Evolutionary conservation across 2,113 vertebrate species (phyloP).

Genomic region (Genyomyrus donnyi): DNA sequence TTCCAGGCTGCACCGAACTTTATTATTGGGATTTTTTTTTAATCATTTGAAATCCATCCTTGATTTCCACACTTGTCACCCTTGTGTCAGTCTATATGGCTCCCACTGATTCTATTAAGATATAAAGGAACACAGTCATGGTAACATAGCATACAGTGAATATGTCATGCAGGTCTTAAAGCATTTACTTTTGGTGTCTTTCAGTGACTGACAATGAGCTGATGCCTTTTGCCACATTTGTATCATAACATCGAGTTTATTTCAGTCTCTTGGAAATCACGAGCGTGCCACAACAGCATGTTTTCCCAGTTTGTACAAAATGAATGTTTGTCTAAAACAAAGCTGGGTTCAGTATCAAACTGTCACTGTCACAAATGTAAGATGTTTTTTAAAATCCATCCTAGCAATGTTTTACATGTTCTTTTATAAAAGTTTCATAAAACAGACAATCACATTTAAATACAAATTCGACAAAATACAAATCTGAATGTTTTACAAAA

Average conservation of each 20-base stretch:
- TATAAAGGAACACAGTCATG: background rate
- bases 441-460: background rate
- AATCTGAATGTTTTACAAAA: conserved; percentile 2
- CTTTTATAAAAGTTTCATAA: conserved; percentile 7
- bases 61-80: background rate
- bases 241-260: background rate
- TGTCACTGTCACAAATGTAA: background rate
- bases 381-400: background rate
- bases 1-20: background rate
- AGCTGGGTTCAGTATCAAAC: background rate
- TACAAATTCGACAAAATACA: conserved; percentile 4
- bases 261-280: background rate
- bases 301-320: conserved; percentile 5
- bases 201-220: background rate
- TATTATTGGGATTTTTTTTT: background rate
- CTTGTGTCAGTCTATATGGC: background rate
- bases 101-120: background rate
- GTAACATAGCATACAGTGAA: background rate
- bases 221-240: background rate
- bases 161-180: background rate
- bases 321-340: background rate
- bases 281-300: background rate
- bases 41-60: background rate
- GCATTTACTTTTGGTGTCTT: background rate
- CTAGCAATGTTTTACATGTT: background rate